These are phyloP conservation scores for Volucella inanis DNA, from an alignment of 2,888 invertebrate species.

Conservation along the genomic window DNA sequence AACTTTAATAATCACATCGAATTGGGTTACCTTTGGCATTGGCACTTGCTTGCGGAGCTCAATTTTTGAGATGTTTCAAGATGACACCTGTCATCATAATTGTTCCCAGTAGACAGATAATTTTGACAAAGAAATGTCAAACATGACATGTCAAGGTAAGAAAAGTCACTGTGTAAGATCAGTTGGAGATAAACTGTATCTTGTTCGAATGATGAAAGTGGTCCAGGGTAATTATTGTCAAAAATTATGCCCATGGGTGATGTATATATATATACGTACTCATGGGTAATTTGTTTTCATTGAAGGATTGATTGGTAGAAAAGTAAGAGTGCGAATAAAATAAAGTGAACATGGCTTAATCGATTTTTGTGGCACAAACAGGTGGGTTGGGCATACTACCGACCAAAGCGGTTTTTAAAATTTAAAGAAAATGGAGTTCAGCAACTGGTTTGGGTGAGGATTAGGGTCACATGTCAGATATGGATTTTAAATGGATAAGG, in stretches of 20 bases:
- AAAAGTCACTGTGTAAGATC: slow-evolving; percentile 53
- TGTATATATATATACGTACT: background rate
- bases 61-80: slow-evolving; percentile 57
- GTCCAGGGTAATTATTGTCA: slow-evolving; percentile 48
- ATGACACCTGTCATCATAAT: slow-evolving; percentile 74
- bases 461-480: too few species aligned
- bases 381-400: too few species aligned
- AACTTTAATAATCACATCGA: slow-evolving; percentile 57
- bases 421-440: too few species aligned
- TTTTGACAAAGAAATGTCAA: slow-evolving; percentile 69
- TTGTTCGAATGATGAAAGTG: slow-evolving; percentile 27
- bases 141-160: slow-evolving; percentile 67
- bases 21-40: slow-evolving; percentile 38
- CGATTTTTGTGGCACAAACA: too few species aligned
- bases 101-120: slow-evolving; percentile 55
- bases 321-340: too few species aligned
- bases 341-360: too few species aligned
- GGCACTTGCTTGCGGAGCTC: slow-evolving; percentile 72
- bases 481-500: too few species aligned
- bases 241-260: slow-evolving; percentile 43
- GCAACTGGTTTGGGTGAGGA: too few species aligned
- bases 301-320: too few species aligned
- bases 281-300: too few species aligned
- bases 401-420: too few species aligned
- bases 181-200: slow-evolving; percentile 47